A percentile compares a stretch with the other conserved stretches of the same genome.
Evolutionary conservation across 2,888 invertebrate genomes (phyloP).

Genomic region (Resseliella maxima): DNA sequence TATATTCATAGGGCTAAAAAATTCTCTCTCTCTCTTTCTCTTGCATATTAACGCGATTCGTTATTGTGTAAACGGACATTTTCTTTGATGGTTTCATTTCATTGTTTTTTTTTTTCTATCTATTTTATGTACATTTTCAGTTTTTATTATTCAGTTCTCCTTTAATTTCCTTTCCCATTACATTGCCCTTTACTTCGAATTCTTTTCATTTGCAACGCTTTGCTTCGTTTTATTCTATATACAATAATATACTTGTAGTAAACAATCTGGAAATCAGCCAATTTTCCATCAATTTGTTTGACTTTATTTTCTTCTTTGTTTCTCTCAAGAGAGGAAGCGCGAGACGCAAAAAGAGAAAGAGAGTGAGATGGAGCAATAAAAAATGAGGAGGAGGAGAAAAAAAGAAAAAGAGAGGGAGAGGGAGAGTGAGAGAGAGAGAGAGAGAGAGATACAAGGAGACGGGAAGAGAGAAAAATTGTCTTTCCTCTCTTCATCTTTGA

Average conservation of each 20-base stretch:
- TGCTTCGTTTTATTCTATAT: no score
- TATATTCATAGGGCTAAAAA: constrained; percentile 36
- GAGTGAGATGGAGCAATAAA: no score
- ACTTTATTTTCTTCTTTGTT: not conserved
- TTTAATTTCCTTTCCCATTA: not conserved
- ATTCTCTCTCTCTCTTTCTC: not conserved
- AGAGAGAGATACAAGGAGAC: no score
- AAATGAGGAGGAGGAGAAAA: no score
- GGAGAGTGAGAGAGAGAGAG: no score
- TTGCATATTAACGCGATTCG: not conserved
- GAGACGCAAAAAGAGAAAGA: no score
- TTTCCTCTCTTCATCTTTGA: no score
- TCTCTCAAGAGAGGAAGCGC: no score
- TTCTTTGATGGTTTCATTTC: constrained; percentile 27
- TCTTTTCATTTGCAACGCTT: no score
- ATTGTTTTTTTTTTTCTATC: not conserved
- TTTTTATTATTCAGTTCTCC: not conserved
- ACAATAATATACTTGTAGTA: not conserved
- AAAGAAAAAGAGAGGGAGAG: no score
- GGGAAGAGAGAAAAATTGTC: no score
- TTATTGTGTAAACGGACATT: constrained; percentile 24
- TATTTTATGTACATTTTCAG: not conserved
- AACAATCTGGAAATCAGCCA: not conserved
- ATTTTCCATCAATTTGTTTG: not conserved
- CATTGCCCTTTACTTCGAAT: not conserved